These are phyloP conservation scores for Monarcha castaneiventris DNA, from an alignment of 2,113 vertebrate genomes.

Conservation along the genomic window DNA sequence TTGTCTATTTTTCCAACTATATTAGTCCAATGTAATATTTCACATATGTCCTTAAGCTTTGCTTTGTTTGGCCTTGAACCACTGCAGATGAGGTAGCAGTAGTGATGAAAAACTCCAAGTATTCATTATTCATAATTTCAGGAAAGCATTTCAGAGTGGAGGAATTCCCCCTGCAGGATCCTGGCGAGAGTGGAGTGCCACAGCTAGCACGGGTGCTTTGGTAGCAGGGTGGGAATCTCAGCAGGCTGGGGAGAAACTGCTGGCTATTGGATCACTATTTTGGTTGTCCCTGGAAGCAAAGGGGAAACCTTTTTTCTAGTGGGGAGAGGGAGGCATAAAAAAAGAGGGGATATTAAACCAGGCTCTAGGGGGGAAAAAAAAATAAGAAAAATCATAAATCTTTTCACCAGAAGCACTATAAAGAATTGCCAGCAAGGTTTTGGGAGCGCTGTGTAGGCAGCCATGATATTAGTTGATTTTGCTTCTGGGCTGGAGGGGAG, in stretches of 20 bases:
- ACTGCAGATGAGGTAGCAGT: not conserved
- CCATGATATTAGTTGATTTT: not conserved
- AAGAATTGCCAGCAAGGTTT: not conserved
- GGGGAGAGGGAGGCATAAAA: not conserved
- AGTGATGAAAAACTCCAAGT: not conserved
- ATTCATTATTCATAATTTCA: not conserved
- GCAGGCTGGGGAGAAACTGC: not conserved
- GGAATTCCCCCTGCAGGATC: not conserved
- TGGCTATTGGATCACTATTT: not conserved
- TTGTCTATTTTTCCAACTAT: not conserved
- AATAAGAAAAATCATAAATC: not conserved
- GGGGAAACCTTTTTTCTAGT: not conserved
- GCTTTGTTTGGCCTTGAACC: not conserved
- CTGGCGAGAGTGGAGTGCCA: not conserved
- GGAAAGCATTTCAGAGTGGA: not conserved
- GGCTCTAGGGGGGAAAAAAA: rapidly evolving
- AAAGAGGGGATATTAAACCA: not conserved
- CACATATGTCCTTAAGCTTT: not conserved
- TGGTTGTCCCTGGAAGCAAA: not conserved
- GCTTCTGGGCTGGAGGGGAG: not conserved
- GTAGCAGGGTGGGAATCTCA: not conserved
- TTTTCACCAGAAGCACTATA: not conserved
- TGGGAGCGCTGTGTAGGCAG: not conserved
- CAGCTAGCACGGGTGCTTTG: rapidly evolving
- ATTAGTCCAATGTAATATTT: not conserved